Percentiles rank a stretch among this genome's conserved stretches.
These are phyloP conservation scores for Ophioninae sp. DNA, from an alignment of 2,888 invertebrate genomes.

Conservation along the genomic window DNA sequence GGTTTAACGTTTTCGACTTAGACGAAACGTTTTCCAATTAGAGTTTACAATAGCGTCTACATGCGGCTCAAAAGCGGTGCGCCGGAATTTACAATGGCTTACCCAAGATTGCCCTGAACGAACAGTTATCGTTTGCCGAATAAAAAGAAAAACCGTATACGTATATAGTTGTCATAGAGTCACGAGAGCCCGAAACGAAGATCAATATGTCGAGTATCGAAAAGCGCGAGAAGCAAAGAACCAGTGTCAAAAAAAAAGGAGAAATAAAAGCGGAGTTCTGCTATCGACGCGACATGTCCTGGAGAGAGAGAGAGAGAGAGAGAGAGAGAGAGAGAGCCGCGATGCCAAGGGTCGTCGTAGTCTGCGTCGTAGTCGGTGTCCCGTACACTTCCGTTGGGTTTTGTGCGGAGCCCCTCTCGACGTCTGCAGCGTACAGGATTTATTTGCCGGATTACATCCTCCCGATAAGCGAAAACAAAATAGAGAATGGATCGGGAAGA, in stretches of 20 bases:
- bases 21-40: slow-evolving; percentile 7
- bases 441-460: slow-evolving; percentile 74
- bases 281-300: slow-evolving; percentile 71
- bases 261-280: slow-evolving; percentile 64
- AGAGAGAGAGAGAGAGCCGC: slow-evolving; percentile 47
- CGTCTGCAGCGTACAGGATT: slow-evolving; percentile 73
- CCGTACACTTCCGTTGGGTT: slow-evolving; percentile 34
- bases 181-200: slow-evolving; percentile 24
- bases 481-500: slow-evolving; percentile 64
- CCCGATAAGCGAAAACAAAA: slow-evolving; percentile 75
- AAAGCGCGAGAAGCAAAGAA: slow-evolving; percentile 34
- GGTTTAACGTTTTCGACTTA: slow-evolving; percentile 4
- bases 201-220: slow-evolving; percentile 49
- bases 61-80: background rate
- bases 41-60: background rate
- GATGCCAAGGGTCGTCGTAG: slow-evolving; percentile 65
- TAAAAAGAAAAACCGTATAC: slow-evolving; percentile 34
- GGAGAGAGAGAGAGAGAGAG: slow-evolving; percentile 41
- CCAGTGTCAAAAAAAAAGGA: slow-evolving; percentile 44
- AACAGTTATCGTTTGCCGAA: slow-evolving; percentile 45
- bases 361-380: slow-evolving; percentile 35
- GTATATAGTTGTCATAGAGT: background rate
- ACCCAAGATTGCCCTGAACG: slow-evolving; percentile 29
- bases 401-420: slow-evolving; percentile 53
- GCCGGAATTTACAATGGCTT: slow-evolving; percentile 38